Conservation (phyloP, 2,797 vertebrate species). For the Danio tinwini region DNA sequence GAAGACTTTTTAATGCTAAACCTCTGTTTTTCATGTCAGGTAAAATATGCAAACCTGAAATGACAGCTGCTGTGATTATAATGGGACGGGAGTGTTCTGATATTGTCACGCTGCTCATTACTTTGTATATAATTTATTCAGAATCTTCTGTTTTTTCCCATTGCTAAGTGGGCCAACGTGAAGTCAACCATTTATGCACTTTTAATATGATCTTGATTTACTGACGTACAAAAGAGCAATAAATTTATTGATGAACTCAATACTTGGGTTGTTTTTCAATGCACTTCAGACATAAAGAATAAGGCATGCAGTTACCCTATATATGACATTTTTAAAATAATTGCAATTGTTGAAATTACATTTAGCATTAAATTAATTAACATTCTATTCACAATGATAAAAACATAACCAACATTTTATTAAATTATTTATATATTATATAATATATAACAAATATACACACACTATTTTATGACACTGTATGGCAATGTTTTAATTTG, state of each 20-base stretch:
- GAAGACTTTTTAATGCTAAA: neutral
- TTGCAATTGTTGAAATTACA: neutral
- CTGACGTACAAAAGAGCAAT: neutral
- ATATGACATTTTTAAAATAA: neutral
- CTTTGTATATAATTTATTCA: neutral
- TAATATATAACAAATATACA: no score
- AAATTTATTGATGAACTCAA: neutral
- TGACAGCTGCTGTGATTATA: neutral
- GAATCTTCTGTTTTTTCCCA: neutral
- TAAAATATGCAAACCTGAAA: neutral
- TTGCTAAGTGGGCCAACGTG: neutral
- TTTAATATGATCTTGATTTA: constrained; percentile 9
- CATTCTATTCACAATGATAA: no score
- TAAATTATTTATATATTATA: no score
- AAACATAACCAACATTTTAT: no score
- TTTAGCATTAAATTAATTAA: no score
- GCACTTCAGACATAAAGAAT: neutral
- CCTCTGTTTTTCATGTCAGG: neutral
- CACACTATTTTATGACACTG: neutral
- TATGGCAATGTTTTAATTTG: neutral
- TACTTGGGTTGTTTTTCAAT: neutral
- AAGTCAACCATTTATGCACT: neutral
- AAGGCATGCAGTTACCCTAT: neutral
- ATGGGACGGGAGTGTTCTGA: constrained; percentile 15
- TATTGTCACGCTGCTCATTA: neutral